These are phyloP conservation scores for Meloidogyne floridensis DNA, from an alignment of 1,140 invertebrate species.

Conservation along the genomic window DNA sequence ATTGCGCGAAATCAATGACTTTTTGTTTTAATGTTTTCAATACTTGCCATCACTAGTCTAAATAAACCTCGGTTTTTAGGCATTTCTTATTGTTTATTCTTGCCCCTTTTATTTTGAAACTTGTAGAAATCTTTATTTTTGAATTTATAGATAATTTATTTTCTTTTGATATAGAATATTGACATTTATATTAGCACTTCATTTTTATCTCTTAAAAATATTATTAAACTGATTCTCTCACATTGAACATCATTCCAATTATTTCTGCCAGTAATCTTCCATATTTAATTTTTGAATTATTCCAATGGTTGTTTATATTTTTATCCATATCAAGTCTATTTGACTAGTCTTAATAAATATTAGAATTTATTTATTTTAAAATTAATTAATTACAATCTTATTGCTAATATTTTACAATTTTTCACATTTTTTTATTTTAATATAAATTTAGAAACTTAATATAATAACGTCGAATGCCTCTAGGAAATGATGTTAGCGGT, in stretches of 20 bases:
- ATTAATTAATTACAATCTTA: neutral
- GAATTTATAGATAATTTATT: too few relatives aligned
- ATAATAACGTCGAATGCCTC: neutral
- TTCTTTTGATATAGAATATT: too few relatives aligned
- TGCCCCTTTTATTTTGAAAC: neutral
- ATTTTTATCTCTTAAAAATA: conserved; percentile 1
- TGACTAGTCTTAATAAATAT: conserved; percentile 12
- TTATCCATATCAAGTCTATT: neutral
- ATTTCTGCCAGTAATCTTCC: neutral
- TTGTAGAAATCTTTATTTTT: too few relatives aligned
- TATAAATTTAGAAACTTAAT: neutral
- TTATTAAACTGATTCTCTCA: neutral
- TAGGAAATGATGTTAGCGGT: neutral
- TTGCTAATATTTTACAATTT: neutral
- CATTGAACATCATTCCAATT: conserved; percentile 6
- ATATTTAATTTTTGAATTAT: conserved; percentile 10
- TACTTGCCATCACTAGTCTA: neutral
- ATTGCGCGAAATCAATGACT: neutral
- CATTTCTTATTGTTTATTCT: neutral
- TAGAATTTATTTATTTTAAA: neutral
- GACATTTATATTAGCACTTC: neutral
- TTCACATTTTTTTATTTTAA: neutral
- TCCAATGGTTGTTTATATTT: conserved; percentile 7
- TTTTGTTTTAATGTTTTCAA: neutral
- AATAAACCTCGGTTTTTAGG: neutral